Percentiles rank a stretch among this genome's conserved stretches.
phyloP scores from a whole-genome alignment of 2,113 vertebrate genomes.

The Hippocampus abdominalis region DNA sequence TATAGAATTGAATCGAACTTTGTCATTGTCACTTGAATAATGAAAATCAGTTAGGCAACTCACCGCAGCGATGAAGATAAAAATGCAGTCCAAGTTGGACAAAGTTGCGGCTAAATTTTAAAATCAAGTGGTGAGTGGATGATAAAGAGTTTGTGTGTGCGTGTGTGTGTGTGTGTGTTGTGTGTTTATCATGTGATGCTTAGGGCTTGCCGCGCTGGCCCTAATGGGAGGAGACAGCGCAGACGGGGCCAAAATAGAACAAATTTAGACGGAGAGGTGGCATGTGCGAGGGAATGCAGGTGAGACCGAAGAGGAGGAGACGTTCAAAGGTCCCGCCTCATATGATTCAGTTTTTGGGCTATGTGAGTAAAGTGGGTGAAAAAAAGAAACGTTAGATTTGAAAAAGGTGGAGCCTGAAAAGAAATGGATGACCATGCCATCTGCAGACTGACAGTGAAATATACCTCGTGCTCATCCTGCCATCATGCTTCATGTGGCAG shows the following conservation, averaged over 20 bases:
- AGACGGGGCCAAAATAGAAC: constrained; percentile 57
- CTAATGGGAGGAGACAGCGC: constrained; percentile 63
- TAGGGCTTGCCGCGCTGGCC: constrained; percentile 47
- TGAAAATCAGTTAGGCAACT: background rate
- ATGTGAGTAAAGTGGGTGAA: constrained; percentile 59
- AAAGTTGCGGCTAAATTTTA: background rate
- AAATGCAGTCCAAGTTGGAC: background rate
- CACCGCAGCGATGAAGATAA: background rate
- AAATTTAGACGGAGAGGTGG: constrained; percentile 64
- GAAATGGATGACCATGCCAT: constrained; percentile 85
- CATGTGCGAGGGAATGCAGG: constrained; percentile 28
- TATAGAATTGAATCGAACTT: background rate
- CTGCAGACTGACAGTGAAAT: constrained; percentile 92
- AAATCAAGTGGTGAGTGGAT: background rate
- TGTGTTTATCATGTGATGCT: constrained; percentile 33
- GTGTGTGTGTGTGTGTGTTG: background rate
- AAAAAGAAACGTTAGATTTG: constrained; percentile 37
- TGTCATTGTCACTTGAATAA: background rate
- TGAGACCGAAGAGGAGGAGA: constrained; percentile 38
- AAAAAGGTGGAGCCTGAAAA: constrained; percentile 37
- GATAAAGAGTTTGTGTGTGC: constrained; percentile 6
- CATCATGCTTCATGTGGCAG: constrained; percentile 84
- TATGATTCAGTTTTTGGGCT: constrained; percentile 92
- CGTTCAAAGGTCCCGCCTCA: constrained; percentile 70
- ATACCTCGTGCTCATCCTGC: constrained; percentile 87